A percentile compares a stretch with the other conserved stretches of the same genome.
Conservation (phyloP, 2,113 vertebrate genomes). For the Pantherophis guttatus region DNA sequence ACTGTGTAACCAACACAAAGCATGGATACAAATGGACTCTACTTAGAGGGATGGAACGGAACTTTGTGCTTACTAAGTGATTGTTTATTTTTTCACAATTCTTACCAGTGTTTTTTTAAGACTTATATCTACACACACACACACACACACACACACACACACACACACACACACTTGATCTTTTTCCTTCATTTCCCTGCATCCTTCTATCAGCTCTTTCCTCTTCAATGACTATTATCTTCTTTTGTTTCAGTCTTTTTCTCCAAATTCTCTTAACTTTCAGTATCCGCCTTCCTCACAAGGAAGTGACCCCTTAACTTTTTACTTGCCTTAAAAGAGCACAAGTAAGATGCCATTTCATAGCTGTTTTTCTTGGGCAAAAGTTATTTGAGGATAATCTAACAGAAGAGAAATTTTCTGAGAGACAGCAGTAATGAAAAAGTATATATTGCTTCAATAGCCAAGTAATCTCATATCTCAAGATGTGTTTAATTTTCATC, state of each 20-base stretch:
- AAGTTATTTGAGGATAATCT: neutral
- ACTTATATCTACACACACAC: neutral
- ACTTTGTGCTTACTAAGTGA: neutral
- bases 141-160: neutral
- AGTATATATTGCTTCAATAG: neutral
- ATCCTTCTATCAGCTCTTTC: neutral
- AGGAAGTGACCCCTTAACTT: neutral
- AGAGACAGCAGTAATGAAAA: slow-evolving; percentile 10
- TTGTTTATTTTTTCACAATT: neutral
- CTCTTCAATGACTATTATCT: neutral
- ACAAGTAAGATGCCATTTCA: neutral
- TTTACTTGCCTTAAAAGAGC: neutral
- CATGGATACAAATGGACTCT: neutral
- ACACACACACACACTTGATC: neutral
- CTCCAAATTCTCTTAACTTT: neutral
- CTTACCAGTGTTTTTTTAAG: neutral
- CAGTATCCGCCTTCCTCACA: neutral
- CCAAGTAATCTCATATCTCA: slow-evolving; percentile 3
- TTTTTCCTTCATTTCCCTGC: neutral
- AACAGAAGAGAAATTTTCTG: neutral
- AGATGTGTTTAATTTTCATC: slow-evolving; percentile 16
- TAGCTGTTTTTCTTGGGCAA: neutral
- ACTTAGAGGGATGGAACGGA: neutral
- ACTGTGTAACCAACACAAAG: neutral
- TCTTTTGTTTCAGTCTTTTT: neutral